Percentiles rank a stretch among this genome's conserved stretches.
phyloP scores from a whole-genome alignment of 2,888 invertebrate species.

The Ethmia dodecea region DNA sequence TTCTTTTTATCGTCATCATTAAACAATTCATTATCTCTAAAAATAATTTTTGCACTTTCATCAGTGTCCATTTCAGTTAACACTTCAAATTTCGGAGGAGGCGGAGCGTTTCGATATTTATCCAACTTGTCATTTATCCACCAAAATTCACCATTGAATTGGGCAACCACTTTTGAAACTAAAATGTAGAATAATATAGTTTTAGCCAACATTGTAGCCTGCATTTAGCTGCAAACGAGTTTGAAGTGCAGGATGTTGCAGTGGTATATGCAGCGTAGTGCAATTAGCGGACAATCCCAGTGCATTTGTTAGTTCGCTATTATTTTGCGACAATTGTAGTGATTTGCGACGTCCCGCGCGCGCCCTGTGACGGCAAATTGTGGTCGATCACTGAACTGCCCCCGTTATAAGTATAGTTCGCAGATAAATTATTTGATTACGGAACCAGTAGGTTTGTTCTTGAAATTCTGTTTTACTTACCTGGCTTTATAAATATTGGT shows the following conservation, averaged over 20 bases:
- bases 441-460: too few species aligned
- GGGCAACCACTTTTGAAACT: slow-evolving; percentile 34
- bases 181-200: slow-evolving; percentile 30
- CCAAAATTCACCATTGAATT: slow-evolving; percentile 64
- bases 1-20: slow-evolving; percentile 2
- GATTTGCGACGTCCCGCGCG: slow-evolving; percentile 32
- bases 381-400: slow-evolving; percentile 29
- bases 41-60: slow-evolving; percentile 51
- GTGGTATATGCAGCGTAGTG: too few species aligned
- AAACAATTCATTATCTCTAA: slow-evolving; percentile 35
- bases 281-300: slow-evolving; percentile 45
- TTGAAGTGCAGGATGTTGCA: slow-evolving; percentile 53
- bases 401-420: slow-evolving; percentile 4
- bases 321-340: slow-evolving; percentile 48
- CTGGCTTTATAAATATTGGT: too few species aligned
- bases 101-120: slow-evolving; percentile 25
- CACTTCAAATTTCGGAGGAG: slow-evolving; percentile 44
- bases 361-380: slow-evolving; percentile 38
- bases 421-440: neutral
- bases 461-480: too few species aligned
- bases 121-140: slow-evolving; percentile 52
- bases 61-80: slow-evolving; percentile 52
- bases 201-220: slow-evolving; percentile 35
- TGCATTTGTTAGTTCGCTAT: slow-evolving; percentile 39
- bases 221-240: slow-evolving; percentile 17